Evolutionary conservation across 1,140 invertebrate species (phyloP).

Genomic region (Drosophila trapezifrons): DNA sequence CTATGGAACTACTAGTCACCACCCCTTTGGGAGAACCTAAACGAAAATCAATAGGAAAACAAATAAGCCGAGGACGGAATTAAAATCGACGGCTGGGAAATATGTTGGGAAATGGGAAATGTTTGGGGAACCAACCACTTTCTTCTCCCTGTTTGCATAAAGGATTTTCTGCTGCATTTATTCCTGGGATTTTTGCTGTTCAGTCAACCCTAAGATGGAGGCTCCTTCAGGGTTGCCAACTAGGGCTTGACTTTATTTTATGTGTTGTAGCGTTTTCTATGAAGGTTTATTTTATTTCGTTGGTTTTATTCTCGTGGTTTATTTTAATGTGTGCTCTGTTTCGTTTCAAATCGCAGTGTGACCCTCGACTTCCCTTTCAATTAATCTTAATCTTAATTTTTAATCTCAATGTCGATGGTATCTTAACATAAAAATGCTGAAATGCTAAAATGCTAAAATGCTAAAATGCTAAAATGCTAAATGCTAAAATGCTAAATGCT

Average conservation of each 20-base stretch:
- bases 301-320: too few relatives aligned
- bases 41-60: constrained; percentile 69
- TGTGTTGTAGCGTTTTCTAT: too few relatives aligned
- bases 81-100: constrained; percentile 28
- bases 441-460: too few relatives aligned
- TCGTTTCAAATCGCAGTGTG: too few relatives aligned
- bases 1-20: constrained; percentile 1
- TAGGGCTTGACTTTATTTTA: neutral
- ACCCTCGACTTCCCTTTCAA: too few relatives aligned
- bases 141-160: constrained; percentile 48
- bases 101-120: constrained; percentile 4
- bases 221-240: neutral
- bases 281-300: too few relatives aligned
- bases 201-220: constrained; percentile 39
- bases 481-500: too few relatives aligned
- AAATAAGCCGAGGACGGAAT: constrained; percentile 40
- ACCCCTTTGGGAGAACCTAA: constrained; percentile 31
- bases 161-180: constrained; percentile 55
- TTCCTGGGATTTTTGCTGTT: constrained; percentile 39
- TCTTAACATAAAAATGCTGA: too few relatives aligned
- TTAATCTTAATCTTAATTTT: too few relatives aligned
- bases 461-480: too few relatives aligned
- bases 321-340: too few relatives aligned
- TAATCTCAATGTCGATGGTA: too few relatives aligned
- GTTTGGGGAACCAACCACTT: neutral